Percentiles rank a stretch among this genome's conserved stretches.
Conservation (phyloP, 2,888 invertebrate genomes). For the Scrobipalpa costella region DNA sequence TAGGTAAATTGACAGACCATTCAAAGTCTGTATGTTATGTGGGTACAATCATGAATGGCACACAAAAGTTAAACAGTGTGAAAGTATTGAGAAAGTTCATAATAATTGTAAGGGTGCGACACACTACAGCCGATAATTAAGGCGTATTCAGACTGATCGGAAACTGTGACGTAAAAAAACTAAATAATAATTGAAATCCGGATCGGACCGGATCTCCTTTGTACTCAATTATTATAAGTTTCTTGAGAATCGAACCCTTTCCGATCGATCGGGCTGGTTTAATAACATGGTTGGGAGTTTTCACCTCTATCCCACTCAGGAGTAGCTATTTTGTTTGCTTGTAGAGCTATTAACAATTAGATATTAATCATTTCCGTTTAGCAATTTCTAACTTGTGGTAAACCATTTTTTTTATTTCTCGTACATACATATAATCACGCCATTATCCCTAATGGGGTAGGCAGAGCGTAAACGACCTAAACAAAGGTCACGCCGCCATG, state of each 20-base stretch:
- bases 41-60: neutral
- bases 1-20: no score
- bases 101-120: conserved; percentile 66
- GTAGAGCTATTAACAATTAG: neutral
- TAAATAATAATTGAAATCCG: conserved; percentile 70
- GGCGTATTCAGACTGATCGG: conserved; percentile 79
- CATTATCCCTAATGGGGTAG: no score
- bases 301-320: conserved; percentile 67
- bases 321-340: conserved; percentile 40
- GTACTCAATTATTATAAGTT: conserved; percentile 73
- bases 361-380: neutral
- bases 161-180: conserved; percentile 59
- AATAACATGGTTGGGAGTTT: conserved; percentile 70
- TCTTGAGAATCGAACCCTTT: conserved; percentile 69
- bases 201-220: conserved; percentile 78
- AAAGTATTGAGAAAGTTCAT: conserved; percentile 60
- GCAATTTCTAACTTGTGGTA: neutral
- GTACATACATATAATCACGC: no score
- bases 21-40: neutral
- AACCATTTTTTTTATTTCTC: no score
- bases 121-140: conserved; percentile 76
- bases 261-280: conserved; percentile 75
- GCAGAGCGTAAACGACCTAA: no score
- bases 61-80: conserved; percentile 25
- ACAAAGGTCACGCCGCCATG: no score